A percentile compares a stretch with the other conserved stretches of the same genome.
Conservation (phyloP, 2,113 vertebrate species). For the Ameiurus melas region DNA sequence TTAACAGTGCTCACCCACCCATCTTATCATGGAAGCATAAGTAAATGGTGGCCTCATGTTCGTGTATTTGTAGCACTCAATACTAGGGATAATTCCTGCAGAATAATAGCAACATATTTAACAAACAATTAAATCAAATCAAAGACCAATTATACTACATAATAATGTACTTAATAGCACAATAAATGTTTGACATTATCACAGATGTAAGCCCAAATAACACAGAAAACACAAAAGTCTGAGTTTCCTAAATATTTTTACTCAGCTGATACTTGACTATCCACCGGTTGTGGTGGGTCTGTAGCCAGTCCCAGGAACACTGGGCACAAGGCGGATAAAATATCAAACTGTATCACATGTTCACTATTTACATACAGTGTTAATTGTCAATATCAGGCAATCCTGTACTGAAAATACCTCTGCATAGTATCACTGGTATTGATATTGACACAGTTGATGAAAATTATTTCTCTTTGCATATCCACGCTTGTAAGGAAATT, state of each 20-base stretch:
- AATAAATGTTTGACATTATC: not conserved
- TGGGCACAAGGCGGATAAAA: not conserved
- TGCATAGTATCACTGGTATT: not conserved
- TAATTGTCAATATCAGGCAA: not conserved
- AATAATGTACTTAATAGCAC: not conserved
- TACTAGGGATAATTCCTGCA: constrained; percentile 71
- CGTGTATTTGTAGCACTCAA: constrained; percentile 75
- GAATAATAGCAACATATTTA: not conserved
- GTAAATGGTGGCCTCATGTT: constrained; percentile 78
- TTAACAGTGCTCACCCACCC: constrained; percentile 66
- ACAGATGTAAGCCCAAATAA: not conserved
- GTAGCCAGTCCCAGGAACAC: not conserved
- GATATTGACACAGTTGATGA: not conserved
- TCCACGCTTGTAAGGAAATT: not conserved
- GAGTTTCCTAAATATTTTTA: not conserved
- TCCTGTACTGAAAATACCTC: not conserved
- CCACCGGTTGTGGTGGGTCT: not conserved
- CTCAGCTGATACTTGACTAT: not conserved
- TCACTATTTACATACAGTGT: not conserved
- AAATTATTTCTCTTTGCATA: not conserved
- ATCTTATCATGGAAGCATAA: constrained; percentile 78
- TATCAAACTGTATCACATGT: not conserved
- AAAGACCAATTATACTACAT: not conserved
- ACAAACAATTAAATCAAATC: not conserved
- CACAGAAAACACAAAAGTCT: not conserved